Evolutionary conservation across 1,140 invertebrate genomes (phyloP), one percentile per base, ranked within the genome.

Genomic region (Triops cancriformis): DNA sequence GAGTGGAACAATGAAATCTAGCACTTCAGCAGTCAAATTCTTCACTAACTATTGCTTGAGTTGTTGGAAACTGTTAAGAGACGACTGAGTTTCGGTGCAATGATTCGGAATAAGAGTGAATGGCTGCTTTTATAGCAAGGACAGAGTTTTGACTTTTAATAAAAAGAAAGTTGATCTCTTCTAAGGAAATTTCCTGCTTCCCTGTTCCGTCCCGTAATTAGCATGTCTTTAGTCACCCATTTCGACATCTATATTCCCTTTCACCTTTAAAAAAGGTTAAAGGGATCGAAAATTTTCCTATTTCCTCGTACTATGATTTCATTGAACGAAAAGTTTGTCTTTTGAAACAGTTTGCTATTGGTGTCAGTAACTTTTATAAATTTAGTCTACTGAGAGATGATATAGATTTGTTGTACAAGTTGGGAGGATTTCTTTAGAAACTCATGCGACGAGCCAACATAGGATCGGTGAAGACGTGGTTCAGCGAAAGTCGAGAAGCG

Each of bases 361-460:
- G 31, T 7, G 31, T 37, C 31, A 2, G 31, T 37, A 37, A 37
- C 2, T 37, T 7, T 2, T 4, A 37, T 37, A 37, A 37, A 37
- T 37, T 37, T 37, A 37, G 31, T 37, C 31, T 37, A 37, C 31
- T 37, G 7, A 4, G 31, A 37, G 31, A 37, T n/a, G n/a, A n/a
- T 37, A 37, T 37, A 37, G 2, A 4, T 37, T 37, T 7, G 31
- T 37, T 37, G 31, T 37, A 37, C 31, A 37, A 7, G 31, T 37
- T 37, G 31, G 2, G 7, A 37, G 31, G 31, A 37, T 37, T 2
- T 37, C 6, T 64, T 64, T 64, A 64, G 14, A 64, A 78, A 45
- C 77, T 78, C 41, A 41, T 78, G n/a, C 77, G 77, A 10, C 77
- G 72, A 73, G 64, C 77, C 42, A 78, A 43, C 23, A 78, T 73